phyloP scores from a whole-genome alignment of 2,797 vertebrate genomes.

The Platalea minor region DNA sequence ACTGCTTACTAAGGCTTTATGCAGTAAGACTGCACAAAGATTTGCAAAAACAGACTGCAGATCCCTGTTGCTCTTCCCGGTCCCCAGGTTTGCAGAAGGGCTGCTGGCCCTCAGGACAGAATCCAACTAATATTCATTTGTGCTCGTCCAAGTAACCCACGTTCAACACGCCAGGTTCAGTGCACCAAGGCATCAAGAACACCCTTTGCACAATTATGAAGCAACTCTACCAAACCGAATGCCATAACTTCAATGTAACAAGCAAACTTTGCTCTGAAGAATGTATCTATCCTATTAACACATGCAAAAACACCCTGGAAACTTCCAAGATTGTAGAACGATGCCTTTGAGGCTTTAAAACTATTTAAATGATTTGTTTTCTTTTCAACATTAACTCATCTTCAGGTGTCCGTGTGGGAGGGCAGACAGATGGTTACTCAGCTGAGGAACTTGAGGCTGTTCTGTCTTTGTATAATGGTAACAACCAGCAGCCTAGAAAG shows the following conservation, averaged over 20 bases:
- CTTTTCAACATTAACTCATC: slow-evolving; percentile 36
- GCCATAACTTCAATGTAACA: neutral
- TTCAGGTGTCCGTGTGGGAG: slow-evolving; percentile 52
- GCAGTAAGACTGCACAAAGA: neutral
- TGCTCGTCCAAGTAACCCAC: neutral
- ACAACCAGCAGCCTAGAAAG: neutral
- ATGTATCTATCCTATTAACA: neutral
- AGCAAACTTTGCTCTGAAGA: neutral
- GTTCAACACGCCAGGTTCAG: neutral
- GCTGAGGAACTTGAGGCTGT: neutral
- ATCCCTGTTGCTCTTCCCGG: neutral
- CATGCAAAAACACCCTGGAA: neutral
- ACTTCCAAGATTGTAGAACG: neutral
- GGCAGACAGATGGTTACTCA: slow-evolving; percentile 57
- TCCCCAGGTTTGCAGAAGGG: neutral
- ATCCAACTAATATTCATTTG: neutral
- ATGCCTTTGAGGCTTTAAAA: neutral
- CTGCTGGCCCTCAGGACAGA: neutral
- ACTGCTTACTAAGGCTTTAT: neutral
- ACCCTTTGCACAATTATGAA: neutral
- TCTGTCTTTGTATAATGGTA: neutral
- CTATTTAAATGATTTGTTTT: neutral
- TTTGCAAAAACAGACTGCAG: neutral
- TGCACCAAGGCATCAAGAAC: neutral
- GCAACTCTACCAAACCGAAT: neutral